Percentiles rank a stretch among this genome's conserved stretches.
Evolutionary conservation across 2,113 vertebrate species (phyloP).

Genomic region (Brachypodius melanocephalos): DNA sequence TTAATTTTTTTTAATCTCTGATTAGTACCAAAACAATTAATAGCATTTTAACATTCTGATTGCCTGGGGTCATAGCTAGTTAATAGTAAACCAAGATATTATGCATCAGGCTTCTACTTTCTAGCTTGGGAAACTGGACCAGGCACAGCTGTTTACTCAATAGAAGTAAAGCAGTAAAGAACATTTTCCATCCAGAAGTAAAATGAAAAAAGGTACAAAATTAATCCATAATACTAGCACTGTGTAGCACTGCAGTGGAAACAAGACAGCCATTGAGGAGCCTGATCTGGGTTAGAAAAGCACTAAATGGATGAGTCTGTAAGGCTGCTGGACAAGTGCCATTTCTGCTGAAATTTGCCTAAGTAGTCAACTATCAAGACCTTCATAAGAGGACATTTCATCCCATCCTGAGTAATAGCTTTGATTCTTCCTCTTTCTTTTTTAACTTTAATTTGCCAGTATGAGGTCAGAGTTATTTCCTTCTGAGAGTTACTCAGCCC

Average conservation of each 20-base stretch:
- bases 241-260: not conserved
- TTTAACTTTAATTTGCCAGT: not conserved
- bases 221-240: not conserved
- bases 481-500: not conserved
- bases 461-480: not conserved
- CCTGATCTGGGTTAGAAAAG: not conserved
- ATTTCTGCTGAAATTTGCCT: not conserved
- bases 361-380: not conserved
- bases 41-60: not conserved
- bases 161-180: not conserved
- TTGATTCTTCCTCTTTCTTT: not conserved
- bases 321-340: not conserved
- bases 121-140: not conserved
- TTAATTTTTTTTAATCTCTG: not conserved
- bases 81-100: conserved; percentile 10
- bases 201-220: not conserved
- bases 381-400: not conserved
- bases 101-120: not conserved
- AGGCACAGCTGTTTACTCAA: not conserved
- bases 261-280: not conserved
- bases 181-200: not conserved
- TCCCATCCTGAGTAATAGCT: not conserved
- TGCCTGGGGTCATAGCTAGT: not conserved
- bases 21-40: not conserved
- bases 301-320: not conserved